These are phyloP conservation scores for Mustelus asterias DNA, from an alignment of 2,113 vertebrate genomes.

Conservation along the genomic window DNA sequence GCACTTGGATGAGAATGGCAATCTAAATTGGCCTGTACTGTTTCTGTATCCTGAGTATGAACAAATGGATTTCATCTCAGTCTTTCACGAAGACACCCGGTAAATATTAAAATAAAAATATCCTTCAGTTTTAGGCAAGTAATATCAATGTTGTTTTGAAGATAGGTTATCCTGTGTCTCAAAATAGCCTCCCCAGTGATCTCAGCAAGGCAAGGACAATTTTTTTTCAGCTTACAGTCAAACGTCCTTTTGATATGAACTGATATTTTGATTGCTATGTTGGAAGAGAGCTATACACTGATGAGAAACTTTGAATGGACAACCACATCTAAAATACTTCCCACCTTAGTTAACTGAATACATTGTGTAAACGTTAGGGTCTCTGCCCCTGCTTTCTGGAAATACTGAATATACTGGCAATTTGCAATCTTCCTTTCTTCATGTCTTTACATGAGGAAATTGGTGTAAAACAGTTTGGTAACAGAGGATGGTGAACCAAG, in stretches of 20 bases:
- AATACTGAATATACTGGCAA: neutral
- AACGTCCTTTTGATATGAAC: neutral
- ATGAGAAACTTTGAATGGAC: neutral
- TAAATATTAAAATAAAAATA: constrained; percentile 46
- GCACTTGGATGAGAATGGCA: constrained; percentile 67
- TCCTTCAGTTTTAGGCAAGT: neutral
- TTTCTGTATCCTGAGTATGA: constrained; percentile 86
- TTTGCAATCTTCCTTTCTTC: neutral
- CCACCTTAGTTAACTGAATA: neutral
- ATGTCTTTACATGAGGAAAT: neutral
- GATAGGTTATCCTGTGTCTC: neutral
- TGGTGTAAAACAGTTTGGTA: neutral
- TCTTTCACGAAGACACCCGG: constrained; percentile 81
- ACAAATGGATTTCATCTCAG: constrained; percentile 85
- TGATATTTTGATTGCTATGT: neutral
- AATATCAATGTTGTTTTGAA: neutral
- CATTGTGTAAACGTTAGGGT: neutral
- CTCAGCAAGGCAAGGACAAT: neutral
- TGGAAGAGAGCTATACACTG: neutral
- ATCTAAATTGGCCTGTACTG: constrained; percentile 82
- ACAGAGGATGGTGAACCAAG: neutral
- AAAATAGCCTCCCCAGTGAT: neutral
- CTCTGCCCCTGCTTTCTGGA: neutral
- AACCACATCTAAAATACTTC: neutral
- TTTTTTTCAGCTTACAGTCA: neutral